phyloP scores from a whole-genome alignment of 2,113 vertebrate species.

The Dolichotis patagonum region DNA sequence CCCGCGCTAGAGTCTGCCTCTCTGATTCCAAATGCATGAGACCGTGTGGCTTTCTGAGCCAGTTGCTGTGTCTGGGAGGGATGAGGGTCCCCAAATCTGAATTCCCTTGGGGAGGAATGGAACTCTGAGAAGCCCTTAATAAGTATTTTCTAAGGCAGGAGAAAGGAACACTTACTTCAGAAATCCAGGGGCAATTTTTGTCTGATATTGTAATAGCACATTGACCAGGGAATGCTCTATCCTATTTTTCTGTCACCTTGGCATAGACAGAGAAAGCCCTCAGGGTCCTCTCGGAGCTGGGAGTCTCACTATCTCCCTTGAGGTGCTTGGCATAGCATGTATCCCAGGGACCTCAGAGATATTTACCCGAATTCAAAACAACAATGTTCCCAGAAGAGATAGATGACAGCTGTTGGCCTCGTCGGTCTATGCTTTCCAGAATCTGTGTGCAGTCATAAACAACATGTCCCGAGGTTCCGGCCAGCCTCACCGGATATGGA shows the following conservation, averaged over 20 bases:
- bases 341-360: background rate
- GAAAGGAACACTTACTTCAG: background rate
- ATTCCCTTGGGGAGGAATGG: background rate
- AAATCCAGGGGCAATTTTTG: background rate
- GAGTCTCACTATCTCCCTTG: background rate
- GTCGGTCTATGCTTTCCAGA: slow-evolving; percentile 63
- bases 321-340: background rate
- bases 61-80: too few species aligned
- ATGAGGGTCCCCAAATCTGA: background rate
- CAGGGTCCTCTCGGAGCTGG: background rate
- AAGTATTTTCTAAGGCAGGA: background rate
- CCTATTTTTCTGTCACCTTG: background rate
- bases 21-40: background rate
- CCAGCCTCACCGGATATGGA: slow-evolving; percentile 63
- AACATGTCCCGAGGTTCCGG: slow-evolving; percentile 74
- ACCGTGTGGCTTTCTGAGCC: background rate
- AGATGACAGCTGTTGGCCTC: slow-evolving; percentile 79
- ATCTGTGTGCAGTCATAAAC: slow-evolving; percentile 79
- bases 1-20: background rate
- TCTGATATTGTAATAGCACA: too few species aligned
- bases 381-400: slow-evolving; percentile 64
- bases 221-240: background rate
- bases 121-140: background rate
- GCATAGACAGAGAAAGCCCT: background rate
- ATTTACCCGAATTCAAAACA: slow-evolving; percentile 80